Conservation (phyloP, 1,140 invertebrate genomes). For the Sminthurinus signatus region DNA sequence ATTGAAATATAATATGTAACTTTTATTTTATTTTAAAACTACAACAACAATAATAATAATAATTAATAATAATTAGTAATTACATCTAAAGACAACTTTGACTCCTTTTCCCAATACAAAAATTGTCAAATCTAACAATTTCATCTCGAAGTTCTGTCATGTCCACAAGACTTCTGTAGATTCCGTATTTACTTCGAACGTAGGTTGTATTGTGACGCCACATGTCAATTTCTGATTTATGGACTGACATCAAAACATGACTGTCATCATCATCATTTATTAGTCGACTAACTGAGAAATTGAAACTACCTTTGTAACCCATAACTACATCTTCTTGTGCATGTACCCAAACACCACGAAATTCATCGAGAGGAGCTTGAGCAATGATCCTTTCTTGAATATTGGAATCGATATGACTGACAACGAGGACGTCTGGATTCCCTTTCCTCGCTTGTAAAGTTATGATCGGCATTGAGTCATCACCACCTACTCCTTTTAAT, state of each 20-base stretch:
- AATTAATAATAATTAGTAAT: no score
- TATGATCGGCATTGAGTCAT: slow-evolving; percentile 20
- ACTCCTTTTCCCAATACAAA: slow-evolving; percentile 22
- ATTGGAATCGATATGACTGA: neutral
- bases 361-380: neutral
- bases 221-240: slow-evolving; percentile 21
- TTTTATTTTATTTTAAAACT: no score
- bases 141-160: slow-evolving; percentile 27
- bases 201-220: slow-evolving; percentile 16
- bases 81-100: slow-evolving; percentile 9
- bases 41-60: no score
- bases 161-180: slow-evolving; percentile 32
- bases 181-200: slow-evolving; percentile 33
- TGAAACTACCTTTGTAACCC: neutral
- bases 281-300: neutral
- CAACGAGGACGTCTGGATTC: neutral
- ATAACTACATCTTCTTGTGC: neutral
- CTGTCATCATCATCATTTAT: neutral
- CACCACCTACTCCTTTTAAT: slow-evolving; percentile 23
- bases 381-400: neutral
- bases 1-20: no score
- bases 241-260: neutral
- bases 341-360: slow-evolving; percentile 5
- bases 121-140: slow-evolving; percentile 27
- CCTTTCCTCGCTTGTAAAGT: slow-evolving; percentile 7